Base-by-base conservation (phyloP, 2,113 vertebrate species). In the Patagioenas fasciata region DNA sequence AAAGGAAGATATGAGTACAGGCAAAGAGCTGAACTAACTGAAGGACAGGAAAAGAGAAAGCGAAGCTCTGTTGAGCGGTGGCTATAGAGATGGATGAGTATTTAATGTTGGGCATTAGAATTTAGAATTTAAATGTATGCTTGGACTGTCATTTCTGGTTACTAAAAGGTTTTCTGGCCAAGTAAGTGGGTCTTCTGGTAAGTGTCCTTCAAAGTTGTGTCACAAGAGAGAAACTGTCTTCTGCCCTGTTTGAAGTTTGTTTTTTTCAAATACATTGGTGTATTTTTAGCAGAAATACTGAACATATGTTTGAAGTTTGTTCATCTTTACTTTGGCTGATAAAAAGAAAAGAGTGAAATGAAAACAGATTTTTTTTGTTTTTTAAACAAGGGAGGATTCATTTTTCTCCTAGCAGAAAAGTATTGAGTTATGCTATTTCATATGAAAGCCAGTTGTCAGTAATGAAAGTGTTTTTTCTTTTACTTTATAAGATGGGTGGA, bases 381-480 rank as follows among this genome's bases (percentile, higher is more conserved):
- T 87, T 87, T 77, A 58, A 93, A 83, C 54, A 86, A 78, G 71
- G 6, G 20, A 89, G 47, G 47, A 77, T 91, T 90, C 16, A 53
- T 93, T 95, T 91, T 89, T 47, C 42, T 78, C 79, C 71, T 94
- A 48, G 50, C 0, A 0, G 50, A 83, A 69, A 93, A 91, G 14
- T 90, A 95, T 25, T 82, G 82, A 88, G 54, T 72, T 90, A 71
- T 64, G 42, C 51, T 42, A 44, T 90, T 96, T 88, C 66, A 70
- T 85, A 29, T 58, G 51, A 73, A 95, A 94, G 32, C 51, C 79
- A 70, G 50, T 93, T 96, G 25, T 77, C 60, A 80, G 51, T 82
- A 95, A 90, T 80, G 38, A 80, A 94, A 89, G 42, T 78, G 62
- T 34, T 96, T 94, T 91, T 85, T 48, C 36, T 85, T 94, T 93